Base-by-base conservation (phyloP, 2,888 invertebrate genomes). In the Microctonus hyperodae region DNA sequence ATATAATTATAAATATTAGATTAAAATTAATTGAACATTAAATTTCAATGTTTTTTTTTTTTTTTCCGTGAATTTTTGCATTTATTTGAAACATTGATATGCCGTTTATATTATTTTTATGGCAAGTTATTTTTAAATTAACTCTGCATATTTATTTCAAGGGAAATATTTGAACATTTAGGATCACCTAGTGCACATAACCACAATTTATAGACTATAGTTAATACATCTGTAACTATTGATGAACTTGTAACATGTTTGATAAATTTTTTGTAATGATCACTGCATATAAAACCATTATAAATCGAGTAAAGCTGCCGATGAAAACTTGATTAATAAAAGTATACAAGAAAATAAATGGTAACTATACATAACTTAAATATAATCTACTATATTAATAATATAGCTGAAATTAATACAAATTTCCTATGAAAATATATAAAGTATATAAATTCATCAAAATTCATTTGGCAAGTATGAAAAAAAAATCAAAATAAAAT, bases 31-130 rank as follows among this genome's bases (percentile, higher is more conserved):
- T 33, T 57, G 31, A 23, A 48, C 35, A 56, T 20, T 22, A 9
- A 50, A 20, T 22, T 57, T n/a, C n/a, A n/a, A n/a, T 31, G 31
- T 64, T 9, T 13, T 9, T 31, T 55, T n/a, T 11, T 13, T 5
- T 22, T 23, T 20, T 25, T 23, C 6, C 7, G 3, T 5, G 4
- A 22, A 23, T 23, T 51, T 11, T 7, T 25, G 22, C 20, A 25
- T 25, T 51, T 23, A 11, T 23, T 25, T 11, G 3, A 4, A 51
- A 51, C 11, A 51, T 25, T 23, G 25, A 51, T 25, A 51, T 51
- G 25, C 51, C 25, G 53, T 35, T 37, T 53, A 53, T 65, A 61
- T 40, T 56, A 58, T 64, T 50, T 40, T 50, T 64, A 55, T 48
- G 62, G 44, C 53, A 51, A 63, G 59, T 53, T 40, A 53, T 20